Conservation (phyloP, 2,888 invertebrate species). For the Metacarcinus magister region DNA sequence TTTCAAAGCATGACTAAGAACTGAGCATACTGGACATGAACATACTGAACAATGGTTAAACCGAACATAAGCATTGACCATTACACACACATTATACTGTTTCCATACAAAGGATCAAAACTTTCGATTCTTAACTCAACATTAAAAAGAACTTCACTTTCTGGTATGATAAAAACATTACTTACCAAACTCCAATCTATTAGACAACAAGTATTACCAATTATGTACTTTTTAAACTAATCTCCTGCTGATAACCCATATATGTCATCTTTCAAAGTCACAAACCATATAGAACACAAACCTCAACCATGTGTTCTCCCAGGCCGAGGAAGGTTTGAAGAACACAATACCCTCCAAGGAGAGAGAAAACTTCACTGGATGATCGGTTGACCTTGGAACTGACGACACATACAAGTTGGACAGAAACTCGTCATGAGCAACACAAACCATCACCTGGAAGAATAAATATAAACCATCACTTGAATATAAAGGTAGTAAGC, state of each 20-base stretch:
- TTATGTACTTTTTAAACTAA: too few relatives aligned
- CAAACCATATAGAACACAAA: conserved; percentile 84
- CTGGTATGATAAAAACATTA: too few relatives aligned
- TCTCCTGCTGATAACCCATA: neutral
- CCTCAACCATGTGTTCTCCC: conserved; percentile 93
- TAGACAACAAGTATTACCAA: too few relatives aligned
- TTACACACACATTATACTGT: too few relatives aligned
- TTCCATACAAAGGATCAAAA: too few relatives aligned
- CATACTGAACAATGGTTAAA: too few relatives aligned
- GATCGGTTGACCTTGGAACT: conserved; percentile 86
- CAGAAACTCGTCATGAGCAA: conserved; percentile 90
- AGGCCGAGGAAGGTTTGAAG: conserved; percentile 92
- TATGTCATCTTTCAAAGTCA: neutral
- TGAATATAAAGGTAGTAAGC: neutral
- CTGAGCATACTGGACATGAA: too few relatives aligned
- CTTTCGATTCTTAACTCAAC: too few relatives aligned
- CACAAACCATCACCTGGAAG: conserved; percentile 89
- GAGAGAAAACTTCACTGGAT: conserved; percentile 88
- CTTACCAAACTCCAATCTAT: too few relatives aligned
- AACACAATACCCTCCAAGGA: conserved; percentile 93
- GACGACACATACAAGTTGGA: conserved; percentile 93
- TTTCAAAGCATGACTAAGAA: too few relatives aligned
- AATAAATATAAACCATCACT: neutral
- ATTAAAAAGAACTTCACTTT: too few relatives aligned
- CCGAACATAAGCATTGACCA: too few relatives aligned